Percentiles rank a stretch among this genome's conserved stretches.
phyloP scores from a whole-genome alignment of 2,888 invertebrate genomes.

The Pachydiplax longipennis region DNA sequence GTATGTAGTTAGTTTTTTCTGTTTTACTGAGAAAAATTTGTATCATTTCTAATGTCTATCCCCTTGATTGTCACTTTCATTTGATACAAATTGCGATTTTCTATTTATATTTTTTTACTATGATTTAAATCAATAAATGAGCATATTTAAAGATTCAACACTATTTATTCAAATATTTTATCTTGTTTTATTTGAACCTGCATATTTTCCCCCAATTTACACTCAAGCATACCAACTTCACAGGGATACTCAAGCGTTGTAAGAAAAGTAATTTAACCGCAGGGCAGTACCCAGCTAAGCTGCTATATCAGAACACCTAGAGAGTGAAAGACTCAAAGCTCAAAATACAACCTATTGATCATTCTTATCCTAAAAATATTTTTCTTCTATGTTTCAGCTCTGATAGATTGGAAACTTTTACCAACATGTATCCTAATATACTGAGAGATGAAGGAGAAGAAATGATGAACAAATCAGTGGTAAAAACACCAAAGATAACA shows the following conservation, averaged over 20 bases:
- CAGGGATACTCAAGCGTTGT: neutral
- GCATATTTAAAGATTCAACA: too few species aligned
- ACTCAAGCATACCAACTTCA: neutral
- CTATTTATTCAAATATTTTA: too few species aligned
- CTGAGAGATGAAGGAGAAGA: neutral
- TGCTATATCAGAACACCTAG: too few species aligned
- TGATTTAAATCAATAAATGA: too few species aligned
- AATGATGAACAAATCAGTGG: neutral
- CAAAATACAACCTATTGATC: too few species aligned
- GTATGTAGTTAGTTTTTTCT: conserved; percentile 48
- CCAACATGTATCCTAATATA: neutral
- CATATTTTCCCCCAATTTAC: neutral
- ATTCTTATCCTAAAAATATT: neutral
- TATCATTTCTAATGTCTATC: too few species aligned
- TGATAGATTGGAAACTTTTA: neutral
- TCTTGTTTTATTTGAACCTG: neutral
- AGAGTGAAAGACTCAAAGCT: too few species aligned
- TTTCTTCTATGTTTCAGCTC: neutral
- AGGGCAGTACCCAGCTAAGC: too few species aligned
- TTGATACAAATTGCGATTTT: too few species aligned
- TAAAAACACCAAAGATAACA: neutral
- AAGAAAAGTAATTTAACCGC: too few species aligned
- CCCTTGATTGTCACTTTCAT: too few species aligned
- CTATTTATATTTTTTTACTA: too few species aligned
- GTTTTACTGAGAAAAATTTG: neutral